Percentiles rank a stretch among this genome's conserved stretches.
These are phyloP conservation scores for Aramus guarauna DNA, from an alignment of 2,113 vertebrate species.

Conservation along the genomic window DNA sequence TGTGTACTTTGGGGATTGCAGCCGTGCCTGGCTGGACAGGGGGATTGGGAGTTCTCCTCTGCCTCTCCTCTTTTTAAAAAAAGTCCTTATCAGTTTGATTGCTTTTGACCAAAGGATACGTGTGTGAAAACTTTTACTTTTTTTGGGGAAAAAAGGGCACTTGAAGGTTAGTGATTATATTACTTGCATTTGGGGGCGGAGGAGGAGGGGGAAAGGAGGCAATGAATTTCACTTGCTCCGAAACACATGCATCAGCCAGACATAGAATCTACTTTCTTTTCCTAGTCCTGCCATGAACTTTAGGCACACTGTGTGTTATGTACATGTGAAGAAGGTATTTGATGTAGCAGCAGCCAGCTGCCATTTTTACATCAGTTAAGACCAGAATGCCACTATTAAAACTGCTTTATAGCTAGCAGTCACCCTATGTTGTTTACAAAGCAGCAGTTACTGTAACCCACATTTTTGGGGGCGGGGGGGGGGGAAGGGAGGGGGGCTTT, in stretches of 20 bases:
- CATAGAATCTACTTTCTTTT: neutral
- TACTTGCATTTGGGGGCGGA: neutral
- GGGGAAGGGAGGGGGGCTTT: neutral
- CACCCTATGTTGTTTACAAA: neutral
- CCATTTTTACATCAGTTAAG: neutral
- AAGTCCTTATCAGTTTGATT: neutral
- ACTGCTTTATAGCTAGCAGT: neutral
- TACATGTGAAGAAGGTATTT: neutral
- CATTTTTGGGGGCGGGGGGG: neutral
- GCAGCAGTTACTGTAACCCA: neutral
- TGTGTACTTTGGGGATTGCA: neutral
- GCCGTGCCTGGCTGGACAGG: neutral
- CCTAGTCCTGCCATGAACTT: neutral
- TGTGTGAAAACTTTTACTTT: neutral
- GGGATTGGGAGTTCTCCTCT: neutral
- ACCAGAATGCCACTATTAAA: neutral
- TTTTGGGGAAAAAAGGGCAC: neutral
- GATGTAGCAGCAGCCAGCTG: neutral
- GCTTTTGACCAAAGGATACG: neutral
- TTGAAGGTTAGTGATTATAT: neutral
- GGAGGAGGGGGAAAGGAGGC: neutral
- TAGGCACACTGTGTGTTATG: neutral
- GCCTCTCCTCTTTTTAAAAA: neutral
- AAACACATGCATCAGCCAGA: neutral
- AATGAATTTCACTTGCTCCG: neutral